Percentiles rank a stretch among this genome's conserved stretches.
Conservation (phyloP, 2,888 invertebrate species). For the Plagodis pulveraria region DNA sequence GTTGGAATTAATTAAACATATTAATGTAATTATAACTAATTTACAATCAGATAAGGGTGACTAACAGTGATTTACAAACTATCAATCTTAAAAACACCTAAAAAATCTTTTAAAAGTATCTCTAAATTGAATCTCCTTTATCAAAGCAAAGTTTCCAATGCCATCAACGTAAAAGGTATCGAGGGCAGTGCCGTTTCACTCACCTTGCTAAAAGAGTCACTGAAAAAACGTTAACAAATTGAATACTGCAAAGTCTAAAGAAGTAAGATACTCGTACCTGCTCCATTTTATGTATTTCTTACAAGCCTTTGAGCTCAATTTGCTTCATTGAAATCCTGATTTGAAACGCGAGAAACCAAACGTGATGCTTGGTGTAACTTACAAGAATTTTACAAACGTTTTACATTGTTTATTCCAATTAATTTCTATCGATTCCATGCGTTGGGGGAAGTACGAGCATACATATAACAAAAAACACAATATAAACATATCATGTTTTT, state of each 20-base stretch:
- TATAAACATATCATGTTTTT: too few relatives aligned
- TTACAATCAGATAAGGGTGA: too few relatives aligned
- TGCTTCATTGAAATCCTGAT: slow-evolving; percentile 56
- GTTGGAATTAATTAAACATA: too few relatives aligned
- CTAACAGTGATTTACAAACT: too few relatives aligned
- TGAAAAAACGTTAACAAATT: slow-evolving; percentile 33
- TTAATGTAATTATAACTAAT: too few relatives aligned
- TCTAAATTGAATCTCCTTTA: slow-evolving; percentile 6
- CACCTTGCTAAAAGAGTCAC: slow-evolving; percentile 20
- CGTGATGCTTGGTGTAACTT: slow-evolving; percentile 40
- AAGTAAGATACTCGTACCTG: slow-evolving; percentile 31
- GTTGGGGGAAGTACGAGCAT: too few relatives aligned
- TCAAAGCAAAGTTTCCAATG: slow-evolving; percentile 19
- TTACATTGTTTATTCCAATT: too few relatives aligned
- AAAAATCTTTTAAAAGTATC: neutral
- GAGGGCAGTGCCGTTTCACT: slow-evolving; percentile 13
- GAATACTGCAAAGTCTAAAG: slow-evolving; percentile 36
- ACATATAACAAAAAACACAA: too few relatives aligned
- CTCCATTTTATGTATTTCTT: slow-evolving; percentile 57
- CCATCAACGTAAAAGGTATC: slow-evolving; percentile 19
- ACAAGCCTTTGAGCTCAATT: slow-evolving; percentile 71
- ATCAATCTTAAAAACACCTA: neutral
- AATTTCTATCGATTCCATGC: too few relatives aligned
- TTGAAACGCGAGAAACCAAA: slow-evolving; percentile 59
- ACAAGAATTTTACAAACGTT: slow-evolving; percentile 16